Conservation (phyloP, 2,113 vertebrate genomes). For the Erinaceus europaeus region DNA sequence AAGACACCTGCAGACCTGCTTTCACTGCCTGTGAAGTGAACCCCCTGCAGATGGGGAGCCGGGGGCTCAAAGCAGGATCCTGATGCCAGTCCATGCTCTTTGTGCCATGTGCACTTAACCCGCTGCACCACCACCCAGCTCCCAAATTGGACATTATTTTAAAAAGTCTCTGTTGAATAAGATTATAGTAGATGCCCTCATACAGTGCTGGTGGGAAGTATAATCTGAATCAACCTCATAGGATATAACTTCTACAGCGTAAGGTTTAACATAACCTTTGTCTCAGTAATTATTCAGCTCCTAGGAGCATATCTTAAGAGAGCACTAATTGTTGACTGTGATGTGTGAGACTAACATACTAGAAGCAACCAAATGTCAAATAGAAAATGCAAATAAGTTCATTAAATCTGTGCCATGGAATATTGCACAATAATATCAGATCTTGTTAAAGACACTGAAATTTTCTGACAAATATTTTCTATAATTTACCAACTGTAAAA, state of each 20-base stretch:
- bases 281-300: conserved; percentile 3
- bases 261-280: background rate
- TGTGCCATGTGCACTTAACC: too few species aligned
- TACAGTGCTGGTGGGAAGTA: background rate
- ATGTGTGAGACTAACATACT: background rate
- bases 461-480: conserved; percentile 2
- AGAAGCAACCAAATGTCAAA: background rate
- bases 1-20: too few species aligned
- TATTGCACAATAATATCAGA: background rate
- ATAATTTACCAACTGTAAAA: background rate
- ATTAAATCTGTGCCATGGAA: background rate
- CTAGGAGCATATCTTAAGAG: background rate
- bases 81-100: too few species aligned
- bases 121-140: too few species aligned
- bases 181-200: background rate
- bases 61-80: too few species aligned
- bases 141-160: too few species aligned
- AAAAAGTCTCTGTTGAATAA: background rate
- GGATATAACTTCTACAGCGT: background rate
- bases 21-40: too few species aligned
- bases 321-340: background rate
- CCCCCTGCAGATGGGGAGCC: too few species aligned
- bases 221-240: background rate
- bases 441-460: background rate
- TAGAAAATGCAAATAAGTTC: background rate